Percentiles rank a stretch among this genome's conserved stretches.
phyloP scores from a whole-genome alignment of 2,888 invertebrate genomes.

The Proisotoma minuta region DNA sequence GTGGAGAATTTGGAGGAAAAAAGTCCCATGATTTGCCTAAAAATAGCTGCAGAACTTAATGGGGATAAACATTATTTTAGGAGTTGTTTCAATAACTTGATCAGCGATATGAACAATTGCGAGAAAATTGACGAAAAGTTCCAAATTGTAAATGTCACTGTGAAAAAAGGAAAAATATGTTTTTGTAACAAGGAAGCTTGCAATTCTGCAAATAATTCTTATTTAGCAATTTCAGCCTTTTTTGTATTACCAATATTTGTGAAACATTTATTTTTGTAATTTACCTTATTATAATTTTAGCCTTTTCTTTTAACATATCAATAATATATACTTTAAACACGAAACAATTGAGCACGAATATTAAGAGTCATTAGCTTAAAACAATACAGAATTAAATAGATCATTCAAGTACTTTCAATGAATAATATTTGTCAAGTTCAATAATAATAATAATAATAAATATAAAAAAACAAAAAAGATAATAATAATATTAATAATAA shows the following conservation, averaged over 20 bases:
- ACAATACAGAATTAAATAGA: too few relatives aligned
- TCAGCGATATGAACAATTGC: neutral
- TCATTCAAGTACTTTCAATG: too few relatives aligned
- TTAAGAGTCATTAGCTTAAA: too few relatives aligned
- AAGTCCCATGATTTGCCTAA: too few relatives aligned
- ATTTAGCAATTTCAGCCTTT: neutral
- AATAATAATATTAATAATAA: neutral
- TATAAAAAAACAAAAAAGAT: neutral
- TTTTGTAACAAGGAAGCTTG: slow-evolving; percentile 4
- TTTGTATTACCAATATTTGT: neutral
- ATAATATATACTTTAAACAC: too few relatives aligned
- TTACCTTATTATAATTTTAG: neutral
- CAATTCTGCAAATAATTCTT: neutral
- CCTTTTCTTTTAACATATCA: neutral
- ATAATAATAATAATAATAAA: neutral
- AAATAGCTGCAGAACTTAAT: too few relatives aligned
- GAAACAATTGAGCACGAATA: too few relatives aligned
- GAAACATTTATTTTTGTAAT: neutral
- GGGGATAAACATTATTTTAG: too few relatives aligned
- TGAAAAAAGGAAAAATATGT: neutral
- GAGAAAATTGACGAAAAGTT: slow-evolving; percentile 2
- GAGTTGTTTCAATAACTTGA: too few relatives aligned
- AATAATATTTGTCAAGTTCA: too few relatives aligned
- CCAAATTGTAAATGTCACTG: neutral
- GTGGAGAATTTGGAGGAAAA: too few relatives aligned